Evolutionary conservation across 2,113 vertebrate species (phyloP).

Genomic region (Lampris megalopsis): DNA sequence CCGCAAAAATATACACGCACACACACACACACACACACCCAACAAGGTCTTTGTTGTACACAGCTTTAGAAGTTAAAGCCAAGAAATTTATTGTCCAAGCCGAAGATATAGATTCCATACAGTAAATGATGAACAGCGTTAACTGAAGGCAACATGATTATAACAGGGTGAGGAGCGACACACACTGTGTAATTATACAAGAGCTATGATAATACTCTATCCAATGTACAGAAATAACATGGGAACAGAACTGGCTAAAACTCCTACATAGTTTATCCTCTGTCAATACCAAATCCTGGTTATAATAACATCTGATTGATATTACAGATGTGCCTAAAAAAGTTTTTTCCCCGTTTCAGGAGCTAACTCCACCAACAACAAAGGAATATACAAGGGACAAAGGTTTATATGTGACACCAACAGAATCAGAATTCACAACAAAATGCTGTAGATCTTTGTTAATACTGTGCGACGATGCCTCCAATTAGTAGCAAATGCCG

Average conservation of each 20-base stretch:
- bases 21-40: background rate
- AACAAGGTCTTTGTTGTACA: background rate
- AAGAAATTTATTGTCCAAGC: slow-evolving; percentile 76
- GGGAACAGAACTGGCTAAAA: background rate
- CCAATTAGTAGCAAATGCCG: background rate
- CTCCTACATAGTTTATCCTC: background rate
- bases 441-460: background rate
- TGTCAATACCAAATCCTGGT: background rate
- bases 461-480: background rate
- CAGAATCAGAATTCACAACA: background rate
- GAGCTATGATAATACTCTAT: slow-evolving; percentile 19
- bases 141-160: slow-evolving; percentile 50
- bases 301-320: background rate
- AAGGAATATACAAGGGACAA: background rate
- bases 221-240: slow-evolving; percentile 26
- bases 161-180: slow-evolving; percentile 42
- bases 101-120: slow-evolving; percentile 48
- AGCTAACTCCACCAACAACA: slow-evolving; percentile 6
- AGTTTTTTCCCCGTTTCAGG: background rate
- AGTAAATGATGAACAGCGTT: slow-evolving; percentile 51
- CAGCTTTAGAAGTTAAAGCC: slow-evolving; percentile 25
- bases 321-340: background rate
- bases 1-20: too few species aligned
- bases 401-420: background rate
- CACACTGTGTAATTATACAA: slow-evolving; percentile 44